A percentile compares a stretch with the other conserved stretches of the same genome.
phyloP scores from a whole-genome alignment of 2,113 vertebrate genomes.

The Chloroceryle aenea region DNA sequence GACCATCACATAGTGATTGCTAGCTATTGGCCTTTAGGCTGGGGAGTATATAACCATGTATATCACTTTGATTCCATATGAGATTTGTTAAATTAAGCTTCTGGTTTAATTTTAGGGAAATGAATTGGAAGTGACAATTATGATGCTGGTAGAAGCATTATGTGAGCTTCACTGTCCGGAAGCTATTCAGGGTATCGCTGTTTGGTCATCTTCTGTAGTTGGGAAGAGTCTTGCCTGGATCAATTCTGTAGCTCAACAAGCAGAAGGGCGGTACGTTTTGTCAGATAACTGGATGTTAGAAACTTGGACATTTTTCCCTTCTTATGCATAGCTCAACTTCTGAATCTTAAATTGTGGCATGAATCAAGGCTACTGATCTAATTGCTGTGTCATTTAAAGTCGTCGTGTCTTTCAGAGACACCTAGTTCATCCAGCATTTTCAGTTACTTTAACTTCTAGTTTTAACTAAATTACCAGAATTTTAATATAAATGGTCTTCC shows the following conservation, averaged over 20 bases:
- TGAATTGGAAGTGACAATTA: conserved; percentile 92
- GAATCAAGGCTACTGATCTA: background rate
- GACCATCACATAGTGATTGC: background rate
- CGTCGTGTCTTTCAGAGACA: background rate
- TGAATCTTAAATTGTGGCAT: background rate
- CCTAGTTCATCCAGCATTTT: background rate
- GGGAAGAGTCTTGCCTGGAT: conserved; percentile 93
- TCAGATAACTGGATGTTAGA: background rate
- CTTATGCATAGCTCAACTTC: background rate
- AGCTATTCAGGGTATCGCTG: conserved; percentile 93
- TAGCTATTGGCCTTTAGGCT: background rate
- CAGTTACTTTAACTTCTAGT: background rate
- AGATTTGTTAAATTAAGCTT: background rate
- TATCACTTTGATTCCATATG: background rate
- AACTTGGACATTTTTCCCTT: background rate
- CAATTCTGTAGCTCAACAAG: conserved; percentile 91
- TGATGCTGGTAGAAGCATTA: conserved; percentile 93
- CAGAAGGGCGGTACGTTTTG: conserved; percentile 90
- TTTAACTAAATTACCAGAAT: background rate
- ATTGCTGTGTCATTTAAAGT: background rate
- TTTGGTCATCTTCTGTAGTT: conserved; percentile 86
- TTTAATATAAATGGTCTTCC: background rate
- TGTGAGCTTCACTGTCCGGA: conserved; percentile 96
- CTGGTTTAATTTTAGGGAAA: conserved; percentile 79
- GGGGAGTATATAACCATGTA: background rate